A percentile compares a stretch with the other conserved stretches of the same genome.
phyloP scores from a whole-genome alignment of 2,888 invertebrate species.

The Xestia xanthographa region DNA sequence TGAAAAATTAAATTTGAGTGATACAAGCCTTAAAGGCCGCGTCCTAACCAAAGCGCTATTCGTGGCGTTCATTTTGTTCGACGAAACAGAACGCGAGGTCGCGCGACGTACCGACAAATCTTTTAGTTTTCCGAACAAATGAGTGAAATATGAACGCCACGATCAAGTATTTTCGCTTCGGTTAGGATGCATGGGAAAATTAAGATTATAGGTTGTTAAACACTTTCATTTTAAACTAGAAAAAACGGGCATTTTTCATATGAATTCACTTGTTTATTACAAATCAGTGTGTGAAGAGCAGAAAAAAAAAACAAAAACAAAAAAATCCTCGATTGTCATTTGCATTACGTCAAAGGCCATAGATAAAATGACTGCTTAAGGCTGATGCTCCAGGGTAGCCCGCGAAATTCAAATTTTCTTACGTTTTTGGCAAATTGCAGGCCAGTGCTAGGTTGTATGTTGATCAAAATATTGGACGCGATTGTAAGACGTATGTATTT shows the following conservation, averaged over 20 bases:
- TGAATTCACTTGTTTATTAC: slow-evolving; percentile 9
- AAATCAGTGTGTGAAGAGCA: background rate
- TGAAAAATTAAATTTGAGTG: background rate
- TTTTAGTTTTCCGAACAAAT: background rate
- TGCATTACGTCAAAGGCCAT: background rate
- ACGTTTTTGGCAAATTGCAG: too few relatives aligned
- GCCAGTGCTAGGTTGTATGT: too few relatives aligned
- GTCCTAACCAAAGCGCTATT: background rate
- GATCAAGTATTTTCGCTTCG: background rate
- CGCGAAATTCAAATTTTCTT: too few relatives aligned
- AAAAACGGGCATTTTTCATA: slow-evolving; percentile 14
- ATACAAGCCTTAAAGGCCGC: background rate
- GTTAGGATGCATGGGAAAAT: background rate
- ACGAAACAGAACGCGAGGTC: background rate
- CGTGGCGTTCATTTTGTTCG: background rate
- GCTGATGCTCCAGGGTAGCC: too few relatives aligned
- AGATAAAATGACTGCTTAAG: background rate
- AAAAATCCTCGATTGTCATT: background rate
- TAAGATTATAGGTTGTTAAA: background rate
- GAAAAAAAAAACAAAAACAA: slow-evolving; percentile 2
- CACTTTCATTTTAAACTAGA: background rate
- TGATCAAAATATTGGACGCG: too few relatives aligned
- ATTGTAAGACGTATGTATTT: too few relatives aligned
- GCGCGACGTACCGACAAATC: background rate
- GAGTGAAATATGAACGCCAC: background rate